Base-by-base conservation (phyloP, 2,888 invertebrate species). In the Lacanobia wlatinum region DNA sequence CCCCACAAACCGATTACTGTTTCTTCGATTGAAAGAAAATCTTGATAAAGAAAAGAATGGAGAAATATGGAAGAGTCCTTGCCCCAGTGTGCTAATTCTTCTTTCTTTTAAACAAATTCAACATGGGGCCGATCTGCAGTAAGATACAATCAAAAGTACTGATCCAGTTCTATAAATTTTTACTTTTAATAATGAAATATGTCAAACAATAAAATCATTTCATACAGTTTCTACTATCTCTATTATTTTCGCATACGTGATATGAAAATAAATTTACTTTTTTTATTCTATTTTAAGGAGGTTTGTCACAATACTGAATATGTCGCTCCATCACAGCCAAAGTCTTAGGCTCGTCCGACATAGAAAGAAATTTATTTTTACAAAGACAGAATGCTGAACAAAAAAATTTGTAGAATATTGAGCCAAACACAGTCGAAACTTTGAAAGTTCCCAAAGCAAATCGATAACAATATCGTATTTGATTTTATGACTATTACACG, bases 401-500 rank as follows among this genome's bases (percentile, higher is more conserved):
- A 55, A 66, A 76, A 55, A 34, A 53, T n/a, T 23, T 18, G 28
- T 40, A 59, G 9, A 46, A 58, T 58, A 62, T 62, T 52, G 56
- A 52, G 12, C 52, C 23, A 16, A 59, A 63, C 21, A 50, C 3
- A 21, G 10, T 62, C 18, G 52, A 73, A 60, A 40, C 14, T 67
- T 70, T 21, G 34, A 43, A 61, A 70, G 50, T 56, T 16, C 5
- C 10, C 40, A 64, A 76, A 68, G 38, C n/a, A 28, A 59, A 18
- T 52, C 70, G 23, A 70, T 66, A 63, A 60, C 63, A 76, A 60
- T 64, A 64, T 71, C 53, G 77, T 59, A 56, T 67, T 55, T 53
- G 43, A 28, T 68, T 72, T 82, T 78, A 79, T 52, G 50, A 53
- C n/a, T 48, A 67, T 63, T 43, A 74, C 61, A 53, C 21, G n/a